phyloP scores from a whole-genome alignment of 2,113 vertebrate species.

The Lampris megalopsis region DNA sequence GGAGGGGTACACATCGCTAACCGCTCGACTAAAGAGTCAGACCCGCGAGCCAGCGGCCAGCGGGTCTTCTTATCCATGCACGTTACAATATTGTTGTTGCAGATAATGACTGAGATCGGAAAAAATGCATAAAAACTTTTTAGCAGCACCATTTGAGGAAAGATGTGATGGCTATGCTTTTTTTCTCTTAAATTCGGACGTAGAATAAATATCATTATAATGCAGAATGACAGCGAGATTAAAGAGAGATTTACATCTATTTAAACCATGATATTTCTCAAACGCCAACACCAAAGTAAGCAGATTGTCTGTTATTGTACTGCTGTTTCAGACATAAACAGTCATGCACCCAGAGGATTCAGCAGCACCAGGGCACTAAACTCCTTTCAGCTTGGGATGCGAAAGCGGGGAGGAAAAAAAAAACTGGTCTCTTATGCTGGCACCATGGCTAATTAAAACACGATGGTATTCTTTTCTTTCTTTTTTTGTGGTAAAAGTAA shows the following conservation, averaged over 20 bases:
- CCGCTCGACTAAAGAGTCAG: too few species aligned
- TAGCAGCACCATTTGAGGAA: too few species aligned
- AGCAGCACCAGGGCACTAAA: constrained; percentile 8
- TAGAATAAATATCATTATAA: constrained; percentile 9
- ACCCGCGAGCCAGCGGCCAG: too few species aligned
- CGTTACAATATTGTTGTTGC: too few species aligned
- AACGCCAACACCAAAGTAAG: neutral
- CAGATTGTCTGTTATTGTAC: constrained; percentile 23
- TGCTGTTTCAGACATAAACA: too few species aligned
- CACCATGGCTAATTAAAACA: constrained; percentile 17
- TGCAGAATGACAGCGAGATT: constrained; percentile 1
- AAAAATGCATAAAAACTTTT: too few species aligned
- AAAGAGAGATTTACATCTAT: neutral
- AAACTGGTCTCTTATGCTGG: constrained; percentile 16
- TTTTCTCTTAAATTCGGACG: constrained; percentile 11
- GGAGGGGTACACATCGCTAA: too few species aligned
- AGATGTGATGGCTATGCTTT: constrained; percentile 1
- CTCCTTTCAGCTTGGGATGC: constrained; percentile 21
- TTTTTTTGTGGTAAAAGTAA: too few species aligned
- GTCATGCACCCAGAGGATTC: constrained; percentile 14
- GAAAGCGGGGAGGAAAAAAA: neutral
- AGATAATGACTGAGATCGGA: too few species aligned
- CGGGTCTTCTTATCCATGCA: too few species aligned
- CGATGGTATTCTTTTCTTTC: constrained; percentile 11
- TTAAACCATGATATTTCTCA: constrained; percentile 12